These are phyloP conservation scores for Agrochola litura DNA, from an alignment of 2,888 invertebrate genomes.

Conservation along the genomic window DNA sequence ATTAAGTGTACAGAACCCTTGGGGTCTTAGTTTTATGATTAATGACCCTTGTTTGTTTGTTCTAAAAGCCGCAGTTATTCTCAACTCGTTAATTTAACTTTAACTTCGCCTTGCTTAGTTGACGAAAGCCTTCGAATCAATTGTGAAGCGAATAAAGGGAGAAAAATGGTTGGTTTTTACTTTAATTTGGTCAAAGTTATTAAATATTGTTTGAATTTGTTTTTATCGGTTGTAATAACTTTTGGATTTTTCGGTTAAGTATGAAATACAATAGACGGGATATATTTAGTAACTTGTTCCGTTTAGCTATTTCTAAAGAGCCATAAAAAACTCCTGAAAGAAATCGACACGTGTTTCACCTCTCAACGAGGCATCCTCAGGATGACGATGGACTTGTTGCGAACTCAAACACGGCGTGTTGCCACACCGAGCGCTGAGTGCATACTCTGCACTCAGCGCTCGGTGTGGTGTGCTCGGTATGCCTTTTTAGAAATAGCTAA, in stretches of 20 bases:
- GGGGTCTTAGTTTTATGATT: constrained; percentile 71
- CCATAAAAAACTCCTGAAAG: no score
- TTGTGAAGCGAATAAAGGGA: constrained; percentile 49
- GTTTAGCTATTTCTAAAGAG: no score
- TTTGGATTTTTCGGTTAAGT: background rate
- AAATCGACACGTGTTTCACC: no score
- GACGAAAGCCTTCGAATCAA: constrained; percentile 64
- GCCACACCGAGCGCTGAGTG: no score
- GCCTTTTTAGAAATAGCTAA: no score
- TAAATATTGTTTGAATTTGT: constrained; percentile 37
- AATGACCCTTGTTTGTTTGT: constrained; percentile 72
- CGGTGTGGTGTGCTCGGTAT: no score
- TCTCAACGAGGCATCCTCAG: no score
- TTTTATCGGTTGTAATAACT: constrained; percentile 20
- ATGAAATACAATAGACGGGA: no score
- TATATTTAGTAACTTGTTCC: no score
- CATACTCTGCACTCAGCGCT: no score
- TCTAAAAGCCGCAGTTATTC: constrained; percentile 64
- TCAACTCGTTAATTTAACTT: constrained; percentile 72
- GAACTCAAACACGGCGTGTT: no score
- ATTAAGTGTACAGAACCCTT: constrained; percentile 70
- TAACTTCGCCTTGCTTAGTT: constrained; percentile 62
- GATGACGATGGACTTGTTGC: no score
- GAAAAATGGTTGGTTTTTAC: constrained; percentile 35
- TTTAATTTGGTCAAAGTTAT: constrained; percentile 26